Evolutionary conservation across 2,888 invertebrate species (phyloP), one percentile per base, ranked within the genome.

Genomic region (Hypolimnas misippus): DNA sequence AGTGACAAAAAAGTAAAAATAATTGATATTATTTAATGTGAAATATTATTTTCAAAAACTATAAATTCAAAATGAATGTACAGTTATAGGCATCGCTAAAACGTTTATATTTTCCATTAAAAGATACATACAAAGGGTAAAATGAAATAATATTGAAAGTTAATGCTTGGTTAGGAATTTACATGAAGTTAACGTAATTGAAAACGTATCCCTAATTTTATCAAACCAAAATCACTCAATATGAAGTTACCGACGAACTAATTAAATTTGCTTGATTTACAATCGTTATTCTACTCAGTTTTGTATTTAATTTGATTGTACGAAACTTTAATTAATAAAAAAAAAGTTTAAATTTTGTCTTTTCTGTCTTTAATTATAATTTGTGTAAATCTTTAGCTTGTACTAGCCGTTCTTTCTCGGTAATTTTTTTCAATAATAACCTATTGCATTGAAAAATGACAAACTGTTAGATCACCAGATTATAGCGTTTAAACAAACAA

Each of bases 141-240:
- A 29, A 54, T 16, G 25, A 50, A 58, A 54, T 50, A 50, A 50
- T 54, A 58, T 50, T 50, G n/a, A 57, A 53, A 33, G 25, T 4
- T 7, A 14, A 52, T 33, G 21, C 38, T 52, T 52, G 35, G 35
- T 10, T 6, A 35, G 16, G 50, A n/a, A n/a, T 51, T 42, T 56
- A 42, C 17, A 50, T 5, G 31, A 17, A 25, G 46, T 25, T 21
- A 19, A 38, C 35, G 21, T 53, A 53, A 54, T 19, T 8, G 21
- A 54, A 54, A 50, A 58, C 14, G 49, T 63, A 42, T 29, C 29
- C 8, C 17, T 40, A 29, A 40, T 42, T 31, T 51, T 17, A 40
- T 16, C 7, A 29, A n/a, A 17, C 40, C n/a, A 57, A 50, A 17
- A 51, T 51, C 29, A 58, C 44, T 21, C 19, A 46, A 46, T 19